phyloP scores from a whole-genome alignment of 2,888 invertebrate species.

The Gymnocheta viridis region DNA sequence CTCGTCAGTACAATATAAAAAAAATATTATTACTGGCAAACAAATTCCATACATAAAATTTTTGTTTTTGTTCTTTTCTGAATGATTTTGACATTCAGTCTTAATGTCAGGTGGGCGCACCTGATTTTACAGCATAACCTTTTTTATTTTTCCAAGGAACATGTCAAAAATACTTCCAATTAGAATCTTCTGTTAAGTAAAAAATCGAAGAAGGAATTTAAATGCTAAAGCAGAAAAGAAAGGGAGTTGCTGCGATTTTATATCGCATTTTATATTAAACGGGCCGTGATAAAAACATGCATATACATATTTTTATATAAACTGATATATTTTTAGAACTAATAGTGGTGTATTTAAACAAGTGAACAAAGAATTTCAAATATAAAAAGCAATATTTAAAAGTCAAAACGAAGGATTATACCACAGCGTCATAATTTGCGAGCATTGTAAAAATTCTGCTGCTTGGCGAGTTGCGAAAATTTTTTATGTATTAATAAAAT shows the following conservation, averaged over 20 bases:
- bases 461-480: too few species aligned
- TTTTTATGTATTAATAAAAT: too few species aligned
- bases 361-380: not conserved
- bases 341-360: constrained; percentile 13
- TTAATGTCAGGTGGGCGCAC: too few species aligned
- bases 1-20: too few species aligned
- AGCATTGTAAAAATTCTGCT: not conserved
- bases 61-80: too few species aligned
- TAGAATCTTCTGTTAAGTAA: constrained; percentile 46
- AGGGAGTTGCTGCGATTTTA: constrained; percentile 53
- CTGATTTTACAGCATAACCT: too few species aligned
- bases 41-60: too few species aligned
- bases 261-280: constrained; percentile 34
- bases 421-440: not conserved
- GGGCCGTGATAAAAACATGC: constrained; percentile 15
- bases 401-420: not conserved
- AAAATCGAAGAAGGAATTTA: constrained; percentile 56
- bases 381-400: not conserved
- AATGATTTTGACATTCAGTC: too few species aligned
- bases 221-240: constrained; percentile 41
- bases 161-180: constrained; percentile 20
- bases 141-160: too few species aligned
- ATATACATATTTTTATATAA: constrained; percentile 18
- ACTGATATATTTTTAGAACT: constrained; percentile 57
- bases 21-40: too few species aligned